phyloP scores from a whole-genome alignment of 2,113 vertebrate genomes.

The Psilopsiagon aymara region DNA sequence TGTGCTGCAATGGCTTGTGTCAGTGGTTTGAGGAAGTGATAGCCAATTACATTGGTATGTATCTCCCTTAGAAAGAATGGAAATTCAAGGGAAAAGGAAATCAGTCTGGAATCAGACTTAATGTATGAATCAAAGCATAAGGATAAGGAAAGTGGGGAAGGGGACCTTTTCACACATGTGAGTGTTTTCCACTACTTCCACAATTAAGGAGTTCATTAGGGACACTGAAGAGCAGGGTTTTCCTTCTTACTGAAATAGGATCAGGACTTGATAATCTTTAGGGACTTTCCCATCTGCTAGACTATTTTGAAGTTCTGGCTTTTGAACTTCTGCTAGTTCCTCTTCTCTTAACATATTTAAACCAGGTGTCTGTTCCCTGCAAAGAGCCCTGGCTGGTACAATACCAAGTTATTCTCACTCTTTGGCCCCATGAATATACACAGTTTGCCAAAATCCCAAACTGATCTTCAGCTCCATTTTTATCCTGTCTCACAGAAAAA shows the following conservation, averaged over 20 bases:
- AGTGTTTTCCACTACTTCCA: not conserved
- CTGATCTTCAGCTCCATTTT: not conserved
- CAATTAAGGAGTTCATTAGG: not conserved
- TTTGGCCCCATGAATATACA: not conserved
- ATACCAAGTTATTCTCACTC: not conserved
- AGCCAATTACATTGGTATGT: not conserved
- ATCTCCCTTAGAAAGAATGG: not conserved
- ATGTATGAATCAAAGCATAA: not conserved
- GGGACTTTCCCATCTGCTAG: not conserved
- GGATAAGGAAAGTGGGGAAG: not conserved
- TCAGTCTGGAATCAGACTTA: not conserved
- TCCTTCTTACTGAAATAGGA: not conserved
- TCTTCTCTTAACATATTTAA: not conserved
- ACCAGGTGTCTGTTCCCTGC: not conserved
- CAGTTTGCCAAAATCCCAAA: not conserved
- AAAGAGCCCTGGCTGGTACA: not conserved
- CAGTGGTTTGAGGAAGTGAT: not conserved
- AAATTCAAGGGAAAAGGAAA: not conserved
- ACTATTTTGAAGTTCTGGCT: not conserved
- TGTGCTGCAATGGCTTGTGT: fast-evolving
- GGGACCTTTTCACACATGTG: not conserved
- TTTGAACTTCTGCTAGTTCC: not conserved
- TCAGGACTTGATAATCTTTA: not conserved
- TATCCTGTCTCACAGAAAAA: not conserved
- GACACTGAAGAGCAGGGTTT: not conserved